Conservation (phyloP, 2,797 vertebrate species). For the Mormyrops attenuatus region DNA sequence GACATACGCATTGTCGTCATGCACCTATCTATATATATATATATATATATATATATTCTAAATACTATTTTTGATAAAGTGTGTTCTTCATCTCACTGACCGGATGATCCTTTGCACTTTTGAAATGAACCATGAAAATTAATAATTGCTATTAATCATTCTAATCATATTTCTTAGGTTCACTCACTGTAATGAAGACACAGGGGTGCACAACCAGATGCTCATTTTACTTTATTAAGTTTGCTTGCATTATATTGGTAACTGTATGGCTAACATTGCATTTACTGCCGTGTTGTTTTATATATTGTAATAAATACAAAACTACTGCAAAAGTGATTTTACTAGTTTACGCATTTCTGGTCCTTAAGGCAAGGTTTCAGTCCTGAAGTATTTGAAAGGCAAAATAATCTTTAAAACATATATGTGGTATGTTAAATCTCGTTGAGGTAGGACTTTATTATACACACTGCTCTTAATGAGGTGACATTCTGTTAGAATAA, state of each 20-base stretch:
- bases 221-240: background rate
- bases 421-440: background rate
- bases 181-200: background rate
- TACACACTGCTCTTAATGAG: background rate
- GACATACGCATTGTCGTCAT: background rate
- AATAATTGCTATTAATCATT: background rate
- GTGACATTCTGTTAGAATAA: background rate
- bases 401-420: background rate
- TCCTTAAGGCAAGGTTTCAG: background rate
- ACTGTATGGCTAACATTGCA: background rate
- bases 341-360: background rate
- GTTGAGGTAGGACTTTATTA: background rate
- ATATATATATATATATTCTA: slow-evolving; percentile 9
- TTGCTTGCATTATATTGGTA: background rate
- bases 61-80: slow-evolving; percentile 13
- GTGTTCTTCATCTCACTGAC: background rate
- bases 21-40: background rate
- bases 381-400: background rate
- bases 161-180: background rate
- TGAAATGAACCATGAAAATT: background rate
- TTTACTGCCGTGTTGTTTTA: background rate
- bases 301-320: slow-evolving; percentile 7
- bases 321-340: slow-evolving; percentile 4
- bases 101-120: background rate
- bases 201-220: background rate